A percentile compares a stretch with the other conserved stretches of the same genome.
Conservation (phyloP, 2,797 vertebrate genomes). For the Telmatherina bonti region DNA sequence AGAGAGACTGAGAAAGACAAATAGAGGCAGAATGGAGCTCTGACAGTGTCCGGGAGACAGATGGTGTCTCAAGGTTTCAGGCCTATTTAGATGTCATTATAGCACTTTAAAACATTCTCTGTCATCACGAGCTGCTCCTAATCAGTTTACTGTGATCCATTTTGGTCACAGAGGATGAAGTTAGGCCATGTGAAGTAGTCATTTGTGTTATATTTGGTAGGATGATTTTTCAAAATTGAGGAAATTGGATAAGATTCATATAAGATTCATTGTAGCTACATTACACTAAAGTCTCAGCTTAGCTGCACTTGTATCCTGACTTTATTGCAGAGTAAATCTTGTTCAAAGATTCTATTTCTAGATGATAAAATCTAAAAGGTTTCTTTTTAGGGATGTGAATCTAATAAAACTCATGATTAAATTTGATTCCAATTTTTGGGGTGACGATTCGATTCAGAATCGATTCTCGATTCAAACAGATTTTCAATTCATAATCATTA, state of each 20-base stretch:
- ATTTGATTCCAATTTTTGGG: too few species aligned
- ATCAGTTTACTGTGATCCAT: conserved; percentile 28
- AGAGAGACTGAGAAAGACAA: conserved; percentile 22
- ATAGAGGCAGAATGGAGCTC: neutral
- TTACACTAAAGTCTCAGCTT: too few species aligned
- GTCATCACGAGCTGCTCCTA: conserved; percentile 1
- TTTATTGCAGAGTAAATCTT: too few species aligned
- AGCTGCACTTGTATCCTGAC: neutral
- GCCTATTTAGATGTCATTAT: conserved; percentile 47
- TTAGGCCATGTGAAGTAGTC: neutral
- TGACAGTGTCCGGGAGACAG: conserved; percentile 32
- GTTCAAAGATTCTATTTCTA: too few species aligned
- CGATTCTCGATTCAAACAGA: too few species aligned
- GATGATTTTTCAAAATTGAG: neutral
- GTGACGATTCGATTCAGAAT: too few species aligned
- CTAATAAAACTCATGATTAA: too few species aligned
- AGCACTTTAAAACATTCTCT: conserved; percentile 16
- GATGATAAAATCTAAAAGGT: too few species aligned
- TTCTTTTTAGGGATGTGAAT: too few species aligned
- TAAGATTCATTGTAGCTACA: too few species aligned
- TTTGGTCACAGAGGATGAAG: conserved; percentile 4
- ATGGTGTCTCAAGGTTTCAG: conserved; percentile 36
- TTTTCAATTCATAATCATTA: too few species aligned
- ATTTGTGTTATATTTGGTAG: neutral
- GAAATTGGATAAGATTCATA: neutral